phyloP scores from a whole-genome alignment of 2,113 vertebrate species.

The Zosterops japonicus region DNA sequence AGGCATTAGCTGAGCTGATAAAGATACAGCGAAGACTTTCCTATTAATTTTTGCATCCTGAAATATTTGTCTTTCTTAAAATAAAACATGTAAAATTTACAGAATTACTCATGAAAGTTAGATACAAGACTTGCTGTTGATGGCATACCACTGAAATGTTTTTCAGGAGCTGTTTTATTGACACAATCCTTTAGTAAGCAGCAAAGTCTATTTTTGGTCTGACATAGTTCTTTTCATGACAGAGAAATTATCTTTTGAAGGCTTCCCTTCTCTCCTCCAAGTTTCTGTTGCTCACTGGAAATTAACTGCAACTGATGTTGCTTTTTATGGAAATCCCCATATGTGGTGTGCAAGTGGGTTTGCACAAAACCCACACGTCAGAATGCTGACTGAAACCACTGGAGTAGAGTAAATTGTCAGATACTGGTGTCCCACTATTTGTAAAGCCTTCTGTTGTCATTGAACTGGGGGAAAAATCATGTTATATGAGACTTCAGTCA shows the following conservation, averaged over 20 bases:
- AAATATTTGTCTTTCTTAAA: neutral
- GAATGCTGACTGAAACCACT: neutral
- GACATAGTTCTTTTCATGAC: neutral
- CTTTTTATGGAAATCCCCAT: neutral
- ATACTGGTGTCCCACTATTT: neutral
- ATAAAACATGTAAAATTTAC: neutral
- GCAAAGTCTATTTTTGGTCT: neutral
- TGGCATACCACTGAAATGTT: neutral
- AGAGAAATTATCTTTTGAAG: neutral
- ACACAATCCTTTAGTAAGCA: neutral
- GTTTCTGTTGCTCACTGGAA: neutral
- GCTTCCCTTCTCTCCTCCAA: neutral
- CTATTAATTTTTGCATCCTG: neutral
- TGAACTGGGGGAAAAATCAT: neutral
- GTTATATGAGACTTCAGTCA: neutral
- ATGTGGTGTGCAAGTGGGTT: neutral
- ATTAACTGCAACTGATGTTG: neutral
- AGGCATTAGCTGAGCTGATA: neutral
- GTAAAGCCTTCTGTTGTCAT: neutral
- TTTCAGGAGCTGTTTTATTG: neutral
- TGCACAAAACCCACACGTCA: rapidly evolving
- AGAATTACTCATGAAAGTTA: neutral
- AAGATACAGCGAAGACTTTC: neutral
- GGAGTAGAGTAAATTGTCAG: neutral
- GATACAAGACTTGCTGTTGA: neutral